A percentile compares a stretch with the other conserved stretches of the same genome.
These are phyloP conservation scores for Lithosia quadra DNA, from an alignment of 2,888 invertebrate genomes.

Conservation along the genomic window DNA sequence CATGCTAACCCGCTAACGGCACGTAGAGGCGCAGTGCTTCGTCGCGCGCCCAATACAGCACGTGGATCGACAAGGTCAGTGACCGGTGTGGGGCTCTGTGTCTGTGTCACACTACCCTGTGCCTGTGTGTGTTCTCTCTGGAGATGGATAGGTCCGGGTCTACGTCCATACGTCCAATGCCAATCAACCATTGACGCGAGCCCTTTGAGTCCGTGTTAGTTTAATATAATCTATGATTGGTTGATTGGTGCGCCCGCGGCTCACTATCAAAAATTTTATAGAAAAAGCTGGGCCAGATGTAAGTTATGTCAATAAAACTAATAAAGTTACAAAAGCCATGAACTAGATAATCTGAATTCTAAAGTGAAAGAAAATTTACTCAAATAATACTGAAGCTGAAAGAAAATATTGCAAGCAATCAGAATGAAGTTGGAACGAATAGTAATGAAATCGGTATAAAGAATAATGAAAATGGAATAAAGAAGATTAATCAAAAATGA, in stretches of 20 bases:
- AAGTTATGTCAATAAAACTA: no score
- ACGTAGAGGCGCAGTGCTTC: constrained; percentile 83
- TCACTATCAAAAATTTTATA: no score
- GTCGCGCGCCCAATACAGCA: constrained; percentile 88
- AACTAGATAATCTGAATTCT: no score
- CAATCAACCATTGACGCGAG: no score
- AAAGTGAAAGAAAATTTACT: no score
- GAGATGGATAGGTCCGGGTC: constrained; percentile 16
- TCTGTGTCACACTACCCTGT: constrained; percentile 31
- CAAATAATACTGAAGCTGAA: neutral
- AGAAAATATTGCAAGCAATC: neutral
- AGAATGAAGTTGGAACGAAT: neutral
- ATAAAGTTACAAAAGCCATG: no score
- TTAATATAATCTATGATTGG: no score
- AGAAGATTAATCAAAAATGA: no score
- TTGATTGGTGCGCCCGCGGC: neutral
- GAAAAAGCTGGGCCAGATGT: no score
- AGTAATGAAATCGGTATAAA: neutral
- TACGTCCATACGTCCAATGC: no score
- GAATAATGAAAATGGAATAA: neutral
- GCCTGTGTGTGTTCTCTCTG: constrained; percentile 45
- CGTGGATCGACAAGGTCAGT: constrained; percentile 96
- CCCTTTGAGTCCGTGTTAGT: no score
- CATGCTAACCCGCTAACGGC: constrained; percentile 87
- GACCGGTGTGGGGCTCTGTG: constrained; percentile 53